A percentile compares a stretch with the other conserved stretches of the same genome.
These are phyloP conservation scores for Phalacrocorax brasilianus DNA, from an alignment of 2,113 vertebrate genomes.

Conservation along the genomic window DNA sequence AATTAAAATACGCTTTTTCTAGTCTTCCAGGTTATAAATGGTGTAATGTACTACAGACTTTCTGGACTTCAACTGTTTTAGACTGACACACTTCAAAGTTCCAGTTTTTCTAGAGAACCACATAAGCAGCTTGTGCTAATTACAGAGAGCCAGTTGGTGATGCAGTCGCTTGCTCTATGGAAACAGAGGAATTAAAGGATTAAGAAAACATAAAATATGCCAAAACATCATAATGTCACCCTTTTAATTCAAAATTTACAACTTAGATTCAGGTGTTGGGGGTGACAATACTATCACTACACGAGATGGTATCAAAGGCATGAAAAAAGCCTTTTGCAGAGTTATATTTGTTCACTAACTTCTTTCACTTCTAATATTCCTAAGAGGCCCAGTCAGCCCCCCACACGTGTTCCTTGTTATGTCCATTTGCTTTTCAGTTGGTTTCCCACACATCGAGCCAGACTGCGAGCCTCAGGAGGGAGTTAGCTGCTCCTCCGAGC, in stretches of 20 bases:
- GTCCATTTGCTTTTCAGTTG: constrained; percentile 13
- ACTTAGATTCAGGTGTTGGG: background rate
- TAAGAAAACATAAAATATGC: background rate
- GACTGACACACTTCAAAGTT: background rate
- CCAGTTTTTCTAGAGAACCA: background rate
- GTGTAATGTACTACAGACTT: background rate
- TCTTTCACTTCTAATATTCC: background rate
- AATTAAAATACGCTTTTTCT: background rate
- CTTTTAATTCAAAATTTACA: background rate
- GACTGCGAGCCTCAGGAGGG: constrained; percentile 8
- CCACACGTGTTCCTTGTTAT: constrained; percentile 19
- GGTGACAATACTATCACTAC: background rate
- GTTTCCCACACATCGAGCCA: constrained; percentile 45
- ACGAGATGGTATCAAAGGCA: background rate
- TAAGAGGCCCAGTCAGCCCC: background rate
- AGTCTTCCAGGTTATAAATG: background rate
- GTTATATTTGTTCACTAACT: background rate
- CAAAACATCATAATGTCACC: background rate
- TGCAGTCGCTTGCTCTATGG: background rate
- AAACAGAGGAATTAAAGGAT: constrained; percentile 6
- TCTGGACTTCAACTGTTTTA: background rate
- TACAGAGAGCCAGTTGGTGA: background rate
- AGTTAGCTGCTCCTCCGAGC: constrained; percentile 26
- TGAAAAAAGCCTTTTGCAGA: background rate
- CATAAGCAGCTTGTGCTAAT: constrained; percentile 3